A percentile compares a stretch with the other conserved stretches of the same genome.
These are phyloP conservation scores for Acropora yongei DNA, from an alignment of 64 coral and sea anemone genomes.

Conservation along the genomic window DNA sequence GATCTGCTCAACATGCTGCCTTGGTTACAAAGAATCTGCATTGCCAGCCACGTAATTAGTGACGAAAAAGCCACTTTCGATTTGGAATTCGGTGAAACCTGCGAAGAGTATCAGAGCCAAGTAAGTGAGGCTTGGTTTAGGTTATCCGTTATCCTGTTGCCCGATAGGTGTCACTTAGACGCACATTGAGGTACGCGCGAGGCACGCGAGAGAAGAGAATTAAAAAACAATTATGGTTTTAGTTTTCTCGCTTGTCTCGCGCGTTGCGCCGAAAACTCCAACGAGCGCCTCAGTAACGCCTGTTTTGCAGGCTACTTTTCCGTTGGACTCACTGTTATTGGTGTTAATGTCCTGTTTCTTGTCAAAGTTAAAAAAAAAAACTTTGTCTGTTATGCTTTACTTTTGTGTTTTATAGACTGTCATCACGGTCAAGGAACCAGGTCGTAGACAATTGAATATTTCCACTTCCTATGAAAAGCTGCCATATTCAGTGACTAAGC, in stretches of 20 bases:
- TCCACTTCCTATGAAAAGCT: not conserved
- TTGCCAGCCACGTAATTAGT: conserved; percentile 19
- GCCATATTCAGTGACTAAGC: not conserved
- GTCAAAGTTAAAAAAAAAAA: too few relatives aligned
- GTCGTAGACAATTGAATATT: not conserved
- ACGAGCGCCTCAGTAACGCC: too few relatives aligned
- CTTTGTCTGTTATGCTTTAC: not conserved
- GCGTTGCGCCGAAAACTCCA: too few relatives aligned
- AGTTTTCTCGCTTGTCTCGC: too few relatives aligned
- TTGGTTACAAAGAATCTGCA: conserved; percentile 12
- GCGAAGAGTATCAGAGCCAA: not conserved
- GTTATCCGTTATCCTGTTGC: not conserved
- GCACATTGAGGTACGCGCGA: too few relatives aligned
- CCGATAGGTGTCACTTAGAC: too few relatives aligned
- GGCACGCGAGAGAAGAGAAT: too few relatives aligned
- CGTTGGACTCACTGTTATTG: too few relatives aligned
- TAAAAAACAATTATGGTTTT: too few relatives aligned
- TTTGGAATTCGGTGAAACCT: conserved; percentile 9
- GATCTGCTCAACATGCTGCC: conserved; percentile 29
- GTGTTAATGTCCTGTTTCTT: too few relatives aligned
- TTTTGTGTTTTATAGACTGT: not conserved
- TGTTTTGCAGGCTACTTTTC: too few relatives aligned
- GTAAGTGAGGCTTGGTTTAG: not conserved
- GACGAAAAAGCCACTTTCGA: not conserved
- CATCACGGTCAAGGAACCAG: conserved; percentile 4